Conservation (phyloP, 1,140 invertebrate genomes). For the Drosophila takahashii region DNA sequence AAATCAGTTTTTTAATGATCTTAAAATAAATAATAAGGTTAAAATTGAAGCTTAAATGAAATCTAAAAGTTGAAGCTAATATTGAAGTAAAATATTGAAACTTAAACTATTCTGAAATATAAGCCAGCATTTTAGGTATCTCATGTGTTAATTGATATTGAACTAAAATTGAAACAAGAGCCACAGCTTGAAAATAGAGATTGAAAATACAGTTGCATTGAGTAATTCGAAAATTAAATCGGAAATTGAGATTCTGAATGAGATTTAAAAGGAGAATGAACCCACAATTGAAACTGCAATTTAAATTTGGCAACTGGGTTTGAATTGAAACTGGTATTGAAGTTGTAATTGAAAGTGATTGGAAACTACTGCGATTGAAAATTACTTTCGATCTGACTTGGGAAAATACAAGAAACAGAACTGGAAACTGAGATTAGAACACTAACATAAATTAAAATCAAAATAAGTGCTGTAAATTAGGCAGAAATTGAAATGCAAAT, state of each 20-base stretch:
- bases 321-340: conserved; percentile 7
- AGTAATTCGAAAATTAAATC: conserved; percentile 27
- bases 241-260: conserved; percentile 44
- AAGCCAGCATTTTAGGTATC: background rate
- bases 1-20: too few species aligned
- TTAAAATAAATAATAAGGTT: too few species aligned
- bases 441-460: background rate
- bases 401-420: background rate
- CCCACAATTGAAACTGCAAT: background rate
- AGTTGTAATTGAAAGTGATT: conserved; percentile 10
- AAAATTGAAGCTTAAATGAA: too few species aligned
- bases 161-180: background rate
- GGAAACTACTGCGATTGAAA: conserved; percentile 13
- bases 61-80: too few species aligned
- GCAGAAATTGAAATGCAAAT: background rate
- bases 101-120: background rate
- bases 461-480: background rate
- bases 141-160: background rate
- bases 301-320: conserved; percentile 7
- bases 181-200: conserved; percentile 4
- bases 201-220: conserved; percentile 3
- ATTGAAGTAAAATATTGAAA: background rate
- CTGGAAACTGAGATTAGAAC: conserved; percentile 4
- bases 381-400: background rate
- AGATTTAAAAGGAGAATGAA: conserved; percentile 24